Conservation (phyloP, 2,797 vertebrate genomes). For the Taeniopygia guttata region DNA sequence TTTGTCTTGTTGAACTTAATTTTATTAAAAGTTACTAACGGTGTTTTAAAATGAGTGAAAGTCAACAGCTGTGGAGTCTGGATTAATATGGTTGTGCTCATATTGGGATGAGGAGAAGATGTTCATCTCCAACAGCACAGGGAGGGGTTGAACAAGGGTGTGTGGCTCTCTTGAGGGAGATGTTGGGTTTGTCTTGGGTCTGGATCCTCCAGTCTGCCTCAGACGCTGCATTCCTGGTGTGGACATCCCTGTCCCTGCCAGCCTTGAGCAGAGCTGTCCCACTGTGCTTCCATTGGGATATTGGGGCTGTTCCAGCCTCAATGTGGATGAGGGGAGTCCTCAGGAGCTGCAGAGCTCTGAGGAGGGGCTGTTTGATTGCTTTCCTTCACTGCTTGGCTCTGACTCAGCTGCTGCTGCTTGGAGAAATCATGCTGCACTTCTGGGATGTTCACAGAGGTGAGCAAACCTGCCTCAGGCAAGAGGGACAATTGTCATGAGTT, state of each 20-base stretch:
- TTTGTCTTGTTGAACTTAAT: not conserved
- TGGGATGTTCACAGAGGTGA: not conserved
- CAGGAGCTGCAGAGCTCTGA: not conserved
- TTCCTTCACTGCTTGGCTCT: not conserved
- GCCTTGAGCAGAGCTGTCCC: not conserved
- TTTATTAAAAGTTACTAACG: conserved; percentile 6
- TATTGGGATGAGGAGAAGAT: not conserved
- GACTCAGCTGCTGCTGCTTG: not conserved
- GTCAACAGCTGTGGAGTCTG: not conserved
- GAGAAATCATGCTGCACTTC: not conserved
- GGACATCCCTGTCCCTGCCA: not conserved
- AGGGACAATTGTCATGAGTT: not conserved
- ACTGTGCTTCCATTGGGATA: fast-evolving
- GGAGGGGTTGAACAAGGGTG: not conserved
- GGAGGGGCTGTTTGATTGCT: not conserved
- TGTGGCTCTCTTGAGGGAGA: not conserved
- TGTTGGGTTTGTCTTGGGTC: fast-evolving
- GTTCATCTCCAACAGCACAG: not conserved
- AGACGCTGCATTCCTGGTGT: not conserved
- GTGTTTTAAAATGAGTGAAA: conserved; percentile 8
- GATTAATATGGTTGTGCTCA: not conserved
- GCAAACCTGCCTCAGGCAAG: not conserved
- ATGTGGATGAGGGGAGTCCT: fast-evolving
- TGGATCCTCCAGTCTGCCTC: not conserved
- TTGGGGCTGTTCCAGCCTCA: not conserved